These are phyloP conservation scores for Parnassius glacialis DNA, from an alignment of 2,888 invertebrate species.

Conservation along the genomic window DNA sequence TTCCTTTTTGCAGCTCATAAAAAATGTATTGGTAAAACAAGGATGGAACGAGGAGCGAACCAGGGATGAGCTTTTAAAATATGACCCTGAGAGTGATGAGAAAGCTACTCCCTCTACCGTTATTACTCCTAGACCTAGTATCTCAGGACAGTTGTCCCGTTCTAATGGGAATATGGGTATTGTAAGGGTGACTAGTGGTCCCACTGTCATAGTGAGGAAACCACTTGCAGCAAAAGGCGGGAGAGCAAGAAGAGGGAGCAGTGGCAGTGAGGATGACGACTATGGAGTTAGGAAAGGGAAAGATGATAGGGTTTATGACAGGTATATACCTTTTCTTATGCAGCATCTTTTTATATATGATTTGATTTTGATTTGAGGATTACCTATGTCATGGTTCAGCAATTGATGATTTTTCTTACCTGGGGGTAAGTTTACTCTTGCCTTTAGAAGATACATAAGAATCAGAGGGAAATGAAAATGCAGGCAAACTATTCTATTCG, in stretches of 20 bases:
- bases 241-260: conserved; percentile 68
- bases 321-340: conserved; percentile 53
- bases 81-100: conserved; percentile 71
- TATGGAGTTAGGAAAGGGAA: conserved; percentile 82
- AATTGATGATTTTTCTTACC: too few species aligned
- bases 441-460: too few species aligned
- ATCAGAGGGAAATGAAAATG: too few species aligned
- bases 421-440: too few species aligned
- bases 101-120: conserved; percentile 38
- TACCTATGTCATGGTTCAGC: too few species aligned
- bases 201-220: conserved; percentile 43
- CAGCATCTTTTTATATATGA: too few species aligned
- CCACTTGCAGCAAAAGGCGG: conserved; percentile 59
- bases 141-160: conserved; percentile 44
- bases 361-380: too few species aligned
- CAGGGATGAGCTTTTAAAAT: conserved; percentile 73
- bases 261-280: conserved; percentile 82
- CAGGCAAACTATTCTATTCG: too few species aligned
- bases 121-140: conserved; percentile 45
- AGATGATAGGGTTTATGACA: conserved; percentile 84
- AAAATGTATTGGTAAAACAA: conserved; percentile 76
- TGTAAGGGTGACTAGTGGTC: conserved; percentile 50
- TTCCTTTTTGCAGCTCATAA: conserved; percentile 66
- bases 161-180: conserved; percentile 46
- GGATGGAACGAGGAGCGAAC: conserved; percentile 80